Base-by-base conservation (phyloP, 1,140 invertebrate species). In the Dendrolimus kikuchii region DNA sequence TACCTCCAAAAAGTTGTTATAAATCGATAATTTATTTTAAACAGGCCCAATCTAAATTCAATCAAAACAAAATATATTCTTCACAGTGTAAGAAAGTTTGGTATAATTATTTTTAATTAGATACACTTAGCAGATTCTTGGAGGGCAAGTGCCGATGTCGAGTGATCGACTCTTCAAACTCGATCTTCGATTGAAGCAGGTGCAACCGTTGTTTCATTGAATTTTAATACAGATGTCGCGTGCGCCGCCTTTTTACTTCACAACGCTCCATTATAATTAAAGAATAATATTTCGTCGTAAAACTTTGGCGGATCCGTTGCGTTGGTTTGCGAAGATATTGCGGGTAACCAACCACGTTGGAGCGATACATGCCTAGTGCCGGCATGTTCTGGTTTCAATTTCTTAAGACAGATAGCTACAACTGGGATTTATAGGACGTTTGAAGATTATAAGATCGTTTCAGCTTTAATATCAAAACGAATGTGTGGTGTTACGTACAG, bases 211-310 rank as follows among this genome's bases (percentile, higher is more conserved):
- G 71, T 77, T 81, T 68, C 73, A 81, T 83, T 79, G 77, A 81
- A 82, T 68, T 82, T 82, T 80, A 81, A 86, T 83, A 86, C 78
- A 86, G 77, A 75, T 81, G 82, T 83, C 80, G 77, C 74, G 78
- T 81, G 80, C 70, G 68, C 62, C 68, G 73, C 77, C 66, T 83
- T 78, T 82, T 81, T 81, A 79, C 70, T 63, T 71, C 59, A 67
- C 68, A 64, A 74, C 67, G 71, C 74, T 74, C 71, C 73, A 74
- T 81, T 82, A 81, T 81, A 81, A 86, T 82, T 83, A 81, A 83
- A 79, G 75, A 75, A 78, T 81, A 81, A 79, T 83, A 83, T 82
- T 81, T 81, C 75, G 70, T 77, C 77, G 71, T 83, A 83, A 82
- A 85, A 74, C 62, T 62, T 68, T 61, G 62, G 53, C 62, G 57